Evolutionary conservation across 1,140 invertebrate species (phyloP).

Genomic region (Calephelis nemesis): DNA sequence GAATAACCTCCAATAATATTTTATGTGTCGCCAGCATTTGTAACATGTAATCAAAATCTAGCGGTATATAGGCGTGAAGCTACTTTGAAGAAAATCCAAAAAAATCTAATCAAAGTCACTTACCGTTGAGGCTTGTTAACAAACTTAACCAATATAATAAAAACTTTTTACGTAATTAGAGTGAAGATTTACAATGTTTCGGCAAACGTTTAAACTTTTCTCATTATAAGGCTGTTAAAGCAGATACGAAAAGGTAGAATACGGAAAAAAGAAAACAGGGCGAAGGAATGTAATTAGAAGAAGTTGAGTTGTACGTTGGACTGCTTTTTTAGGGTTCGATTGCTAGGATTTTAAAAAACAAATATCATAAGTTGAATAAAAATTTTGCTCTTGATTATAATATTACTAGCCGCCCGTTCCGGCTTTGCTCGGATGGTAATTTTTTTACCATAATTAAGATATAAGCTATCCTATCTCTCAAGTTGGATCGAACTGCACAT

Average conservation of each 20-base stretch:
- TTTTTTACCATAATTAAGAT: too few relatives aligned
- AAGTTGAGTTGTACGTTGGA: conserved; percentile 29
- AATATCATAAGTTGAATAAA: neutral
- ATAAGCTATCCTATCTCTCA: too few relatives aligned
- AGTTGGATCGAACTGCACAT: too few relatives aligned
- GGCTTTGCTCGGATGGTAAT: too few relatives aligned
- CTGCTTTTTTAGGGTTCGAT: conserved; percentile 22
- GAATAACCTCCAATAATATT: too few relatives aligned
- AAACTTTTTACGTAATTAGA: conserved; percentile 16
- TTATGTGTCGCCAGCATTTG: too few relatives aligned
- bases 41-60: too few relatives aligned
- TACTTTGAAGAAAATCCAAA: neutral
- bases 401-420: too few relatives aligned
- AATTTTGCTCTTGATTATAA: too few relatives aligned
- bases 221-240: conserved; percentile 33
- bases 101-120: conserved; percentile 4
- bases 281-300: conserved; percentile 32
- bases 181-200: conserved; percentile 24
- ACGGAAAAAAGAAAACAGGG: conserved; percentile 24
- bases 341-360: conserved; percentile 10
- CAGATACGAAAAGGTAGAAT: conserved; percentile 26
- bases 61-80: too few relatives aligned
- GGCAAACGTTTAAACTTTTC: conserved; percentile 31
- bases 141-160: conserved; percentile 19
- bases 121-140: neutral